Conservation (phyloP, 2,113 vertebrate species). For the Guaruba guarouba region DNA sequence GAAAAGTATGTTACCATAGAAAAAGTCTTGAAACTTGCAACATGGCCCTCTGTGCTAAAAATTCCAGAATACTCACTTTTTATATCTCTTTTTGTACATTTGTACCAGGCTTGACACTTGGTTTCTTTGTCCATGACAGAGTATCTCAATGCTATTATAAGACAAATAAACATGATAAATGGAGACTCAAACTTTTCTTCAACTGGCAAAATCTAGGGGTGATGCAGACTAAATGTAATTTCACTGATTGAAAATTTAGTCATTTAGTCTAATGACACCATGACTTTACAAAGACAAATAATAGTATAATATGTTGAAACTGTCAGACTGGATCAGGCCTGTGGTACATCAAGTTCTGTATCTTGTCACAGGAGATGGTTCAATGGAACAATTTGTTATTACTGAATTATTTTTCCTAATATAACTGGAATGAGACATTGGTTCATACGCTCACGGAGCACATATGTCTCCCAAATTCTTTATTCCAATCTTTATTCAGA, state of each 20-base stretch:
- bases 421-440: neutral
- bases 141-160: neutral
- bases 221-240: neutral
- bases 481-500: neutral
- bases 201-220: neutral
- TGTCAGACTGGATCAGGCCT: neutral
- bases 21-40: neutral
- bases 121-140: neutral
- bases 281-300: neutral
- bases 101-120: neutral
- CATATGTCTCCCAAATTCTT: neutral
- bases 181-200: neutral
- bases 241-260: neutral
- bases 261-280: neutral
- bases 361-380: neutral
- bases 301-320: neutral
- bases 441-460: neutral
- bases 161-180: neutral
- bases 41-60: neutral
- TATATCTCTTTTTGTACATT: neutral
- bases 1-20: neutral
- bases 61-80: neutral
- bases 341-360: neutral
- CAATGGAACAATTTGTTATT: neutral
- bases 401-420: neutral